Evolutionary conservation across 2,113 vertebrate species (phyloP), one percentile per base, ranked within the genome.

Genomic region (Orientallactaga bullata): DNA sequence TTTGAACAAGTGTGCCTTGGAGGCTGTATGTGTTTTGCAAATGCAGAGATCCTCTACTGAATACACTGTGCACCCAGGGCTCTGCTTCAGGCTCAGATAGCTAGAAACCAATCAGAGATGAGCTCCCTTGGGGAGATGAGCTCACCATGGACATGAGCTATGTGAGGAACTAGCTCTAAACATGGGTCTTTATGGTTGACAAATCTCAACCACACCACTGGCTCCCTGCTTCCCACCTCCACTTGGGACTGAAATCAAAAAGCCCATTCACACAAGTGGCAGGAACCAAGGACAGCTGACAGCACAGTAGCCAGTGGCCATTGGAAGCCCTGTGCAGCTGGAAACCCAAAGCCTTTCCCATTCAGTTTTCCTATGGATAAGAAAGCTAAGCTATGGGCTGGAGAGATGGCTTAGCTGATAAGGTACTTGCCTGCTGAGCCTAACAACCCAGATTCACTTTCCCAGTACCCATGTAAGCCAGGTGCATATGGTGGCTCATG

Each of bases 211-310:
- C 7, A 63, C 6, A 77, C 32, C 17, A 66, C 74, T 78, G 85
- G 21, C n/a, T 85, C 35, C 71, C 51, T 11, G 0, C 37, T 55
- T 76, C 71, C 28, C 26, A 60, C n/a, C 30, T n/a, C 7, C 0
- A 32, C 55, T 77, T 87, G 76, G 76, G 35, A 94, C 12, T 71
- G 73, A 74, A 95, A 96, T 77, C 42, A 63, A 90, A 58, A 95
- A 39, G 8, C 17, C 28, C 18, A 39, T 28, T n/a, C 2, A 21
- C 13, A 17, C 37, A 69, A 63, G 30, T 60, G 68, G 80, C 58
- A 42, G 18, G 26, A 24, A 1, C 1, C 20, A 47, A 39, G 7
- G 18, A 26, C 78, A 88, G 58, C 66, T 42, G 20, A 68, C 73
- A 72, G 30, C 15, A 65, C 92, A 89, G 16, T 7, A 87, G 32